A percentile compares a stretch with the other conserved stretches of the same genome.
These are phyloP conservation scores for Caenorhabditis uteleia DNA, from an alignment of 2,888 invertebrate species.

Conservation along the genomic window DNA sequence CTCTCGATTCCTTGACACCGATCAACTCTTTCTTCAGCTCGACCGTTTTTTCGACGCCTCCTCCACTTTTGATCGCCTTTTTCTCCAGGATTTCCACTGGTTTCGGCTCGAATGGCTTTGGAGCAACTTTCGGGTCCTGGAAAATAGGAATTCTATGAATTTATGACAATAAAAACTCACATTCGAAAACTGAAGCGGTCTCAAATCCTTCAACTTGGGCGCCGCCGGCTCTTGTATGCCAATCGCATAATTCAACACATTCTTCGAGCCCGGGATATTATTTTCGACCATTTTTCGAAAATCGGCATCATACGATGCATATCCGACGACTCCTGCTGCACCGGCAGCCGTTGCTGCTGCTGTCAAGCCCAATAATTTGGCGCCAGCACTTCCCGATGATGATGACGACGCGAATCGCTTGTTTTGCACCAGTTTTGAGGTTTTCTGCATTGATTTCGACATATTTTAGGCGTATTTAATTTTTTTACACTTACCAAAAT, in stretches of 20 bases:
- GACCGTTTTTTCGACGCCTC: neutral
- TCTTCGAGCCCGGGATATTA: constrained; percentile 19
- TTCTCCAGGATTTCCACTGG: constrained; percentile 3
- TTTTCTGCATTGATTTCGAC: neutral
- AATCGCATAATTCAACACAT: constrained; percentile 25
- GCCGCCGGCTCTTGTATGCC: constrained; percentile 24
- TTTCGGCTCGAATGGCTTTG: constrained; percentile 24
- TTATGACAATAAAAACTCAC: neutral
- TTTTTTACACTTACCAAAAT: neutral
- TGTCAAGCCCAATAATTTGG: constrained; percentile 22
- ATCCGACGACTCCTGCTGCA: constrained; percentile 27
- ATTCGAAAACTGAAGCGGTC: constrained; percentile 16
- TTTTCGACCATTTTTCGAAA: constrained; percentile 27
- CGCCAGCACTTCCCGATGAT: constrained; percentile 8
- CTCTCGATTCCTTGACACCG: constrained; percentile 5
- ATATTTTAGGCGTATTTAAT: too few species aligned
- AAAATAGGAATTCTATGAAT: neutral
- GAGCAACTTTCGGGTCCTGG: constrained; percentile 21
- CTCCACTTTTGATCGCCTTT: neutral
- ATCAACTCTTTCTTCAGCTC: constrained; percentile 10
- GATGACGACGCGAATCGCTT: constrained; percentile 21
- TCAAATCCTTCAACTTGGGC: constrained; percentile 16
- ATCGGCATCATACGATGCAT: constrained; percentile 26
- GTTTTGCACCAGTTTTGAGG: neutral
- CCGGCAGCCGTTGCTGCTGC: constrained; percentile 17